Conservation (phyloP, 2,888 invertebrate genomes). For the Sialis lutaria region DNA sequence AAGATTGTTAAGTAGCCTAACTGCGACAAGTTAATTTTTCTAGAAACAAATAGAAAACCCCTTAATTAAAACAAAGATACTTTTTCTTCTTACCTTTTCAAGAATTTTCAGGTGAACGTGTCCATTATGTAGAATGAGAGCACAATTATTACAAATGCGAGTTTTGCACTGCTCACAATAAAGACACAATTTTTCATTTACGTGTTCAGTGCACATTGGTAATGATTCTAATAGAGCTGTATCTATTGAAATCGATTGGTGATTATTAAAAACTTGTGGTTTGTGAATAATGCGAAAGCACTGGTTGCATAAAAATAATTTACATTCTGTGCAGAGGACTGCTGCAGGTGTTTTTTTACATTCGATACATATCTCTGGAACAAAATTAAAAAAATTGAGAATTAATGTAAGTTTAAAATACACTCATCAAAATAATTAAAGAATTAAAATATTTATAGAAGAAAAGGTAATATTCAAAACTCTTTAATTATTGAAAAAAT, state of each 20-base stretch:
- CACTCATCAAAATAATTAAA: too few species aligned
- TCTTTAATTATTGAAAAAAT: too few species aligned
- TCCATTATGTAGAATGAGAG: slow-evolving; percentile 20
- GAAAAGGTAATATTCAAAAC: too few species aligned
- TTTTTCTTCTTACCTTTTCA: slow-evolving; percentile 20
- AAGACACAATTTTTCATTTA: slow-evolving; percentile 18
- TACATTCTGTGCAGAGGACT: background rate
- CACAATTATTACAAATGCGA: slow-evolving; percentile 25
- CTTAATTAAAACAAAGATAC: too few species aligned
- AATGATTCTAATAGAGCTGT: background rate
- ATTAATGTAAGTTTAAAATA: too few species aligned
- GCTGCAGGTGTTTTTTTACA: background rate
- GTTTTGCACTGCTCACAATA: slow-evolving; percentile 24
- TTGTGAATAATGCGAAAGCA: slow-evolving; percentile 2
- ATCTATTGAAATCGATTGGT: slow-evolving; percentile 11
- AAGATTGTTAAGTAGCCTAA: too few species aligned
- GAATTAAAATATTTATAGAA: too few species aligned
- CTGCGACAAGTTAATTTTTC: too few species aligned
- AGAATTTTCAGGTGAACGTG: slow-evolving; percentile 18
- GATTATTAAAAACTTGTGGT: slow-evolving; percentile 8
- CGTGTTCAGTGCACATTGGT: slow-evolving; percentile 19
- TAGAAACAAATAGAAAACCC: too few species aligned
- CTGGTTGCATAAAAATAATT: background rate
- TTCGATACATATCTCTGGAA: background rate
- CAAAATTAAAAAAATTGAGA: too few species aligned